These are phyloP conservation scores for Sebastes wilsoni DNA, from an alignment of 2,797 vertebrate genomes.

Conservation along the genomic window DNA sequence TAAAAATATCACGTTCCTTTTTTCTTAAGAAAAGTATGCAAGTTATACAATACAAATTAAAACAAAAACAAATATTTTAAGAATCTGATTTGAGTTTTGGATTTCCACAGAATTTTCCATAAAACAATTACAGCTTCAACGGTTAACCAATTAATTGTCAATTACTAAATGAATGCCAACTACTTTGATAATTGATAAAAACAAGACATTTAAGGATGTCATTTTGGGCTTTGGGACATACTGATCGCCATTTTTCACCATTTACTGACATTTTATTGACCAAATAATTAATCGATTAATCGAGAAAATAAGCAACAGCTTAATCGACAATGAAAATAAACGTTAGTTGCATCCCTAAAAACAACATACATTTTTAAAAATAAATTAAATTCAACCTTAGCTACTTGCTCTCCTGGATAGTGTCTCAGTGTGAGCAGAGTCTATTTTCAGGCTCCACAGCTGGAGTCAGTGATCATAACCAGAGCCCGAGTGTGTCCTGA, in stretches of 20 bases:
- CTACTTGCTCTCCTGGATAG: not conserved
- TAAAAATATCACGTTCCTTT: not conserved
- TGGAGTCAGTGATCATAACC: conserved; percentile 52
- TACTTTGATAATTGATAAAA: too few relatives aligned
- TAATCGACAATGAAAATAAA: too few relatives aligned
- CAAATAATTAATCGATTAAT: too few relatives aligned
- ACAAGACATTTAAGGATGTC: too few relatives aligned
- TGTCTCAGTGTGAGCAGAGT: conserved; percentile 6
- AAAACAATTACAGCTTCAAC: not conserved
- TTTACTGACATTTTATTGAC: too few relatives aligned
- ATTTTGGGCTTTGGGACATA: too few relatives aligned
- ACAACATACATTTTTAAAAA: too few relatives aligned
- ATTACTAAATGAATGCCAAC: too few relatives aligned
- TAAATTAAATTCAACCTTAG: not conserved
- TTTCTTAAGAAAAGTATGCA: not conserved
- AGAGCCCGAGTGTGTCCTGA: conserved; percentile 51
- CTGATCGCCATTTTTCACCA: too few relatives aligned
- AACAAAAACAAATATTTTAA: not conserved
- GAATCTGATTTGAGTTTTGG: not conserved
- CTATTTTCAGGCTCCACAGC: conserved; percentile 46
- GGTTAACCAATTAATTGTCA: too few relatives aligned
- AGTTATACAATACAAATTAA: not conserved
- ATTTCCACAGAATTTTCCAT: not conserved
- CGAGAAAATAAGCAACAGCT: too few relatives aligned
- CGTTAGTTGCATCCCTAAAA: too few relatives aligned